Evolutionary conservation across 2,888 invertebrate species (phyloP).

Genomic region (Erebia epiphron): DNA sequence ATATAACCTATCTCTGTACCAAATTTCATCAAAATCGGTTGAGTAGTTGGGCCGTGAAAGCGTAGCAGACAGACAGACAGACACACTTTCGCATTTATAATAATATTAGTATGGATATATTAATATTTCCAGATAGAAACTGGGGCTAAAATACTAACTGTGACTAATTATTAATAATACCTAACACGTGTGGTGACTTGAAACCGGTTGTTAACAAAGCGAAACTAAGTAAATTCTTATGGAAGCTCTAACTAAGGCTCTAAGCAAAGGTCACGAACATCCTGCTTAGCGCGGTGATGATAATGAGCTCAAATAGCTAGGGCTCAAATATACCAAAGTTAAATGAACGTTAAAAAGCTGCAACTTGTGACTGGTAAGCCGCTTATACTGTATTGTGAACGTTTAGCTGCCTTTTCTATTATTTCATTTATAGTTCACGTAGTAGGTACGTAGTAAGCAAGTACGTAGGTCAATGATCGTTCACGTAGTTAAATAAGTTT

Average conservation of each 20-base stretch:
- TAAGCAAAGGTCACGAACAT: slow-evolving; percentile 23
- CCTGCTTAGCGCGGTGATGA: slow-evolving; percentile 30
- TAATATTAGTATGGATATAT: too few relatives aligned
- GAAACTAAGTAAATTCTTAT: slow-evolving; percentile 27
- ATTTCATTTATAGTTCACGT: neutral
- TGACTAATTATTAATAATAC: too few relatives aligned
- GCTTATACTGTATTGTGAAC: slow-evolving; percentile 14
- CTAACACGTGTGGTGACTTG: neutral
- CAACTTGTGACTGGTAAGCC: slow-evolving; percentile 17
- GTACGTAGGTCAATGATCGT: neutral
- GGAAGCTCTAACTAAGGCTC: slow-evolving; percentile 26
- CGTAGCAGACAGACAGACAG: too few relatives aligned
- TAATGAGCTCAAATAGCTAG: slow-evolving; percentile 31
- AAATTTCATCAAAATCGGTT: too few relatives aligned
- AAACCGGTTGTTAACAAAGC: slow-evolving; percentile 17
- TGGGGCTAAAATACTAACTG: too few relatives aligned
- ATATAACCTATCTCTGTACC: too few relatives aligned
- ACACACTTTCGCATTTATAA: too few relatives aligned
- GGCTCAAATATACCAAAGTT: slow-evolving; percentile 30
- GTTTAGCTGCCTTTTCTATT: slow-evolving; percentile 1
- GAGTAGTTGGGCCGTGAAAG: too few relatives aligned
- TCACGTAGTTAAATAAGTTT: too few relatives aligned
- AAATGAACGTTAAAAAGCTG: slow-evolving; percentile 30
- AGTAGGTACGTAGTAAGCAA: neutral
- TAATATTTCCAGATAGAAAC: too few relatives aligned